Conservation (phyloP, 2,888 invertebrate genomes). For the Eupithecia dodoneata region DNA sequence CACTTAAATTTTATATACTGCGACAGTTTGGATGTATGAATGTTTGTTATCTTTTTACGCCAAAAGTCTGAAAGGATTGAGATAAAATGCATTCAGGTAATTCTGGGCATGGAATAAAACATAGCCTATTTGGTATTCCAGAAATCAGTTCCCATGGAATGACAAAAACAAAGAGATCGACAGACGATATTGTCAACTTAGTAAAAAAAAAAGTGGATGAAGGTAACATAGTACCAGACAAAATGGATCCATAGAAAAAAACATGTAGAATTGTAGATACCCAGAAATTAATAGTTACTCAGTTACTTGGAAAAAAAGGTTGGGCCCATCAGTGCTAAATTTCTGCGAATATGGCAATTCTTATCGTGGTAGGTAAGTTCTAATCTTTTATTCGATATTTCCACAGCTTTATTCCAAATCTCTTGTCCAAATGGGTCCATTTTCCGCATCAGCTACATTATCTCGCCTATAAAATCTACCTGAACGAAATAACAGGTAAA, state of each 20-base stretch:
- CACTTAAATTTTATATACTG: too few species aligned
- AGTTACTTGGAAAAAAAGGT: not conserved
- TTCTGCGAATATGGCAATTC: not conserved
- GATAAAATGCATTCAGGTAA: too few species aligned
- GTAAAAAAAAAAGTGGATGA: too few species aligned
- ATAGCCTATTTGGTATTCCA: too few species aligned
- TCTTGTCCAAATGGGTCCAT: slow-evolving; percentile 10
- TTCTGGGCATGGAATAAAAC: too few species aligned
- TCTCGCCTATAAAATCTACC: slow-evolving; percentile 1
- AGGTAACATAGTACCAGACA: too few species aligned
- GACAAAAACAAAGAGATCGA: too few species aligned
- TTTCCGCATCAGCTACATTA: not conserved
- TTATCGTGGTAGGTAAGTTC: not conserved
- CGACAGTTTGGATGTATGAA: too few species aligned
- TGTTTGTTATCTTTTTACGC: too few species aligned
- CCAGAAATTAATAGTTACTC: not conserved
- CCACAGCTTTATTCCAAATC: not conserved
- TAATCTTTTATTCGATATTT: slow-evolving; percentile 4
- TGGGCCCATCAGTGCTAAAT: not conserved
- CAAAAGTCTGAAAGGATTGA: too few species aligned
- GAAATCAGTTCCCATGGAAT: too few species aligned
- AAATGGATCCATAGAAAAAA: not conserved
- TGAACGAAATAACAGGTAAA: slow-evolving; percentile 9
- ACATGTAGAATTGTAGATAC: not conserved
- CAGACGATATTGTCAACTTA: too few species aligned